A percentile compares a stretch with the other conserved stretches of the same genome.
These are phyloP conservation scores for Pomatorhinus ruficollis DNA, from an alignment of 2,113 vertebrate genomes.

Conservation along the genomic window DNA sequence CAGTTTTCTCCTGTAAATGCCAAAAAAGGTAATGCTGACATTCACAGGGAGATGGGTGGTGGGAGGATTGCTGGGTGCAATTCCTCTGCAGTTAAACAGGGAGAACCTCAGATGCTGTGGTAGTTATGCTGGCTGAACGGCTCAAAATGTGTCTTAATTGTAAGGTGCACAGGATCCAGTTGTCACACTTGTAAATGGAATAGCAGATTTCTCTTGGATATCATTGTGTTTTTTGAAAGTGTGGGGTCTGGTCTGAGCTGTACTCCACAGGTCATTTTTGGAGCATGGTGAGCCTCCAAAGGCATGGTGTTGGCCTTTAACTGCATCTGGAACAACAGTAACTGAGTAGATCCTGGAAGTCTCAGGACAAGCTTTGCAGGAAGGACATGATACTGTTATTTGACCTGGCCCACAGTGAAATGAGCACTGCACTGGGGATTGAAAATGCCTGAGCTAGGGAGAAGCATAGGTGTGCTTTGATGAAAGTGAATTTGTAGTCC, in stretches of 20 bases:
- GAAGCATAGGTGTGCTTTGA: background rate
- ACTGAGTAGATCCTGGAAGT: background rate
- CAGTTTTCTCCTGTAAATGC: background rate
- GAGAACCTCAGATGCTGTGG: background rate
- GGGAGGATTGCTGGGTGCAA: background rate
- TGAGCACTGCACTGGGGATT: accelerated
- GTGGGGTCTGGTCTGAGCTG: background rate
- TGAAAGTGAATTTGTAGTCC: background rate
- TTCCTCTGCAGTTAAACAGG: background rate
- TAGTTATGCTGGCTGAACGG: background rate
- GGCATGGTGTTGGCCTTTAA: background rate
- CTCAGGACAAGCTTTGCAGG: background rate
- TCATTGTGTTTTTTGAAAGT: background rate
- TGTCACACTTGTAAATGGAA: background rate
- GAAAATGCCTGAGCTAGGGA: background rate
- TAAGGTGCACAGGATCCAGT: background rate
- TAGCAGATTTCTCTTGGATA: background rate
- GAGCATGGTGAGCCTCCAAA: background rate
- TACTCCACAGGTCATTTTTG: background rate
- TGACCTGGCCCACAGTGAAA: background rate
- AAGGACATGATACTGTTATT: background rate
- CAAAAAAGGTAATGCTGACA: background rate
- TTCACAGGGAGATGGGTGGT: background rate
- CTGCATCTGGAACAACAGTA: background rate
- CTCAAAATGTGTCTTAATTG: background rate